These are phyloP conservation scores for Argya squamiceps DNA, from an alignment of 2,797 vertebrate species.

Conservation along the genomic window DNA sequence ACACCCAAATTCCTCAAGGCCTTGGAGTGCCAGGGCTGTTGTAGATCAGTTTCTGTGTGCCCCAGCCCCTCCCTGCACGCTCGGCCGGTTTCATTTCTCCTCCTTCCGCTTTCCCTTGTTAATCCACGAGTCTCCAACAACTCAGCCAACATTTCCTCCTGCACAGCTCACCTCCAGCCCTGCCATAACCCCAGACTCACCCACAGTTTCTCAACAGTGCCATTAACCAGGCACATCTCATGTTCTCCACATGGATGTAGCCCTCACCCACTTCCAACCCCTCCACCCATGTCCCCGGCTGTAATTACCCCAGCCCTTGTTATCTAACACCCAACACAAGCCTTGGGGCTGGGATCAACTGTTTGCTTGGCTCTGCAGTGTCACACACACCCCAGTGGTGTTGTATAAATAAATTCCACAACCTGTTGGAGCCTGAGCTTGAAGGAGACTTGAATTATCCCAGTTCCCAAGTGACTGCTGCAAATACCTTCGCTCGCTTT, in stretches of 20 bases:
- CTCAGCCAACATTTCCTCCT: neutral
- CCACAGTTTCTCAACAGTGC: neutral
- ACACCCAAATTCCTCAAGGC: neutral
- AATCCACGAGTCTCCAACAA: neutral
- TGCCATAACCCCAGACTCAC: neutral
- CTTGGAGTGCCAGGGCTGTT: neutral
- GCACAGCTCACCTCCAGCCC: conserved; percentile 18
- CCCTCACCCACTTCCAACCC: neutral
- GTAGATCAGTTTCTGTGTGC: fast-evolving
- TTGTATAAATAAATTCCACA: conserved; percentile 59
- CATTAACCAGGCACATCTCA: neutral
- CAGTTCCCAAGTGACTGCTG: neutral
- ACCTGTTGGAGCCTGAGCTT: conserved; percentile 50
- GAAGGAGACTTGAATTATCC: neutral
- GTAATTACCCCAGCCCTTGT: neutral
- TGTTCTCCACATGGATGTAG: neutral
- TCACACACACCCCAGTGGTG: conserved; percentile 21
- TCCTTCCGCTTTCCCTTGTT: conserved; percentile 11
- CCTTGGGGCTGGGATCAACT: conserved; percentile 20
- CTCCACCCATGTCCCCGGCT: conserved; percentile 34
- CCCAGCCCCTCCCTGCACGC: neutral
- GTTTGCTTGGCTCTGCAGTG: conserved; percentile 3
- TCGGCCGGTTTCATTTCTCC: neutral
- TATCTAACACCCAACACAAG: conserved; percentile 8
- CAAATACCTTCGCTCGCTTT: neutral